Evolutionary conservation across 2,888 invertebrate species (phyloP).

Genomic region (Capitulum mitella): DNA sequence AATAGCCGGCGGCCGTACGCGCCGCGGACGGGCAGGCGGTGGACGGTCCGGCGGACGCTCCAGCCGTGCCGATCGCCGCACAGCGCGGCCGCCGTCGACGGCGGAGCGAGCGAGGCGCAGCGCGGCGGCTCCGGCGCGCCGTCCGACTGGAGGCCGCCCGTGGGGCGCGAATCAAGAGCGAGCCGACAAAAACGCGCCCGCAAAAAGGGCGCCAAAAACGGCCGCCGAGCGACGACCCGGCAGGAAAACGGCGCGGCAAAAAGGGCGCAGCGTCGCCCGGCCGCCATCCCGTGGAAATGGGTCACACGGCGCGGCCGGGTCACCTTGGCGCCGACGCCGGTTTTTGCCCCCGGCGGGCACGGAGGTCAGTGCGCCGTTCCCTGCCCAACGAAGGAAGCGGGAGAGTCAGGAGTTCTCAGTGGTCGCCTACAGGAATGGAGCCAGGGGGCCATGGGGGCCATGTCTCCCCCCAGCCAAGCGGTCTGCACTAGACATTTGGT

Average conservation of each 20-base stretch:
- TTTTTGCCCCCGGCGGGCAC: not conserved
- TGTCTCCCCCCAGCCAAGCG: too few species aligned
- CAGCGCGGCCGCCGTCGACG: not conserved
- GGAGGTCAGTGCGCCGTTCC: conserved; percentile 13
- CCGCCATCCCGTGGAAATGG: conserved; percentile 20
- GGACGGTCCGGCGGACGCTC: too few species aligned
- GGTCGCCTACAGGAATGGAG: too few species aligned
- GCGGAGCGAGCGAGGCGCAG: not conserved
- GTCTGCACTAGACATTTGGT: too few species aligned
- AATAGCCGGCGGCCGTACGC: not conserved
- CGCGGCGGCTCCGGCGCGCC: not conserved
- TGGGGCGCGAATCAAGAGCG: not conserved
- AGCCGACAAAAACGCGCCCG: not conserved
- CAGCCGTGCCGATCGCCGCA: not conserved
- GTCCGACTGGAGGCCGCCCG: too few species aligned
- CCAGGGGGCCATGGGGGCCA: too few species aligned
- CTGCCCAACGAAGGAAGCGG: too few species aligned
- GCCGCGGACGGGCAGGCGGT: too few species aligned
- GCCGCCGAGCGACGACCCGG: not conserved
- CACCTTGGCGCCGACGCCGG: conserved; percentile 23
- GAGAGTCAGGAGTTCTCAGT: too few species aligned
- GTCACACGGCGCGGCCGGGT: conserved; percentile 7
- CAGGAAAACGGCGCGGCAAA: not conserved
- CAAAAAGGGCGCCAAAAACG: not conserved
- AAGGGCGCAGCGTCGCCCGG: not conserved